These are phyloP conservation scores for Abrostola triplasia DNA, from an alignment of 2,888 invertebrate genomes.

Conservation along the genomic window DNA sequence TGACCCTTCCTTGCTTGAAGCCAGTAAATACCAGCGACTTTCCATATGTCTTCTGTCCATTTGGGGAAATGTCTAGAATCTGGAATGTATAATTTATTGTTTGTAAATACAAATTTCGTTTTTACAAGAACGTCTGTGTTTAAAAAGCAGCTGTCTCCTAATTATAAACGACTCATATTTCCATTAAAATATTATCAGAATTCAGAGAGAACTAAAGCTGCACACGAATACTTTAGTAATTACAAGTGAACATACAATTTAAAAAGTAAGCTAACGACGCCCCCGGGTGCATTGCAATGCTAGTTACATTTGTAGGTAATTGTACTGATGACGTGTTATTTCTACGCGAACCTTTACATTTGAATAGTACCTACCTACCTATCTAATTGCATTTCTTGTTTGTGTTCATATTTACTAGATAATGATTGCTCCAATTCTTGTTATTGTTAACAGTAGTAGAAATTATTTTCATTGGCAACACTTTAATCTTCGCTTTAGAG, in stretches of 20 bases:
- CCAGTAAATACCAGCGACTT: too few species aligned
- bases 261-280: conserved; percentile 21
- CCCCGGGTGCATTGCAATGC: conserved; percentile 23
- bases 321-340: conserved; percentile 18
- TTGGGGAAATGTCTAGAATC: too few species aligned
- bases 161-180: background rate
- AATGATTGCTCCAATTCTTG: too few species aligned
- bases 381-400: too few species aligned
- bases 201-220: background rate
- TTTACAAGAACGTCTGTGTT: too few species aligned
- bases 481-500: too few species aligned
- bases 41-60: too few species aligned
- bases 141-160: too few species aligned
- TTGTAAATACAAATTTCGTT: background rate
- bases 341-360: conserved; percentile 8
- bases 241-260: conserved; percentile 18
- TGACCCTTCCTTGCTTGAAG: too few species aligned
- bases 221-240: conserved; percentile 21
- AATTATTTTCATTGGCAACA: too few species aligned
- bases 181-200: conserved; percentile 7
- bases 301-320: conserved; percentile 19
- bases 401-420: too few species aligned
- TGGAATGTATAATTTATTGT: conserved; percentile 11
- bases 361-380: background rate
- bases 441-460: too few species aligned